Base-by-base conservation (phyloP, 2,113 vertebrate species). In the Plestiodon gilberti region DNA sequence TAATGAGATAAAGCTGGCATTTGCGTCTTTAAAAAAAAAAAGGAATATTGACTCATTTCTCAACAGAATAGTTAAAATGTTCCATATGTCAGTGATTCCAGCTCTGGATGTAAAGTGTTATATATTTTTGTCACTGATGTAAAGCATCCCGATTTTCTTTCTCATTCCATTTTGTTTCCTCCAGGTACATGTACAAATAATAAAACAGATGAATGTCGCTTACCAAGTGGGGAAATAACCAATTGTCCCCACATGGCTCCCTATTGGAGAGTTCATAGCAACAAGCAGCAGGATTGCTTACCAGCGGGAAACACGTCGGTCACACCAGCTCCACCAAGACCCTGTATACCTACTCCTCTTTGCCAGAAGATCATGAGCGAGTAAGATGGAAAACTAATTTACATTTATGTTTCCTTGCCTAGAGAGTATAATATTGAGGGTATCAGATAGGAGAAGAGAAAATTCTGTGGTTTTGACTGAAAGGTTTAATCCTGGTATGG, bases 181-280 rank as follows among this genome's bases (percentile, higher is more conserved):
- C 38, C 91, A 99, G 98, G 98, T 10, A 98, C 97, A 2, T 99
- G 98, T 90, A 97, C 97, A 82, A 98, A 99, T 18, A 89, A 95
- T 38, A 81, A 52, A 84, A 40, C 1, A 69, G 98, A 99, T 1
- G 98, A 99, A 59, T 99, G 98, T 33, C 97, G 97, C 59, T 89
- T 98, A 94, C 93, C 97, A 33, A 85, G 84, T 35, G 97, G 97
- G 0, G 30, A 88, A 0, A 82, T 96, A 10, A 95, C 91, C 5
- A 96, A 96, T 64, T 99, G 98, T 90, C 90, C 96, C 0, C 48
- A 91, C 4, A 96, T 98, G 95, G 95, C 98, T 9, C 23, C 82
- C 23, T 80, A 96, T 84, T 99, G 98, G 98, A 90, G 87, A 2
- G 94, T 97, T 84, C 84, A 82, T 2, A 70, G 38, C 1, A 71